Base-by-base conservation (phyloP, 2,888 invertebrate species). In the Vandiemenella viatica region DNA sequence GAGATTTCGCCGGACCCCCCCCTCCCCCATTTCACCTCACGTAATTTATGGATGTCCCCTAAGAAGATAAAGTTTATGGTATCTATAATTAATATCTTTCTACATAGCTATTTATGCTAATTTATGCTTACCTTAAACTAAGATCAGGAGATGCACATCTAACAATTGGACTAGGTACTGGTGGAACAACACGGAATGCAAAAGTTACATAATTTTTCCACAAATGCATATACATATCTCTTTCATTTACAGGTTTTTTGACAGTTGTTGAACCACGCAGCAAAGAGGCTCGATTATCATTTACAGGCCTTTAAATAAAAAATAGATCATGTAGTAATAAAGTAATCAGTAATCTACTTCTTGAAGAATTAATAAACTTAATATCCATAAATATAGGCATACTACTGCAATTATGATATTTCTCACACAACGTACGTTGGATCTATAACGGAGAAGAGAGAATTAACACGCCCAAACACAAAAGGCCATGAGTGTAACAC, bases 131-230 rank as follows among this genome's bases (percentile, higher is more conserved):
- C 89, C 90, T 89, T 59, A 90, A 73, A 63, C 88, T 90, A 38
- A 90, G 73, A 68, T 92, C 92, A 1, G 93, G 93, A 56, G 92
- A 92, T 23, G 91, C 91, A 66, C 92, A 93, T 47, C 93, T 78
- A 44, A 90, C 77, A 23, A 90, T 78, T 0, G 88, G 85, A 62
- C 83, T 85, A 1, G 88, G 85, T 53, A 86, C 83, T 19, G 91
- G 87, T 10, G 96, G 97, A 5, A 95, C 93, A 42, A 98, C 85
- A 46, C 93, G 79, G 71, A 96, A 98, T 6, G 93, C 93, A 72
- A 96, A 87, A 15, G 91, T 89, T 59, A 95, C 80, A 68, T 97
- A 96, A 71, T 96, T 96, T 63, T 92, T 87, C 96, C 98, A 99
- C 19, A 98, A 77, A 67, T 90, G 90, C 74, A 97, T 81, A 67